phyloP scores from a whole-genome alignment of 30 jellyfish, hydroid and myxozoan genomes.

The Pelagia noctiluca region DNA sequence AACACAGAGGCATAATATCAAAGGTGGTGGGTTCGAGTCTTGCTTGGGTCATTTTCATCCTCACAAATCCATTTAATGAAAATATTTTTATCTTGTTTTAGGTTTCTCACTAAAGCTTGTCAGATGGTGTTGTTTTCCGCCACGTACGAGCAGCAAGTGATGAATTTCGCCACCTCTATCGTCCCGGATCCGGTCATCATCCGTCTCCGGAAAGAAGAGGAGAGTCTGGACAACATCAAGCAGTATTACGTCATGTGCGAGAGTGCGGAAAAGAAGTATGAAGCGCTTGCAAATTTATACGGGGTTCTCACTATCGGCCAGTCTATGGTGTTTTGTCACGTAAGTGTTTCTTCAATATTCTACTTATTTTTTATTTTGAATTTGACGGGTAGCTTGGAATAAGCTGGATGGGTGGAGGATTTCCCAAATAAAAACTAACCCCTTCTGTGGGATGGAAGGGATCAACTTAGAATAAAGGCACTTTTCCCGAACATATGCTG shows the following conservation, averaged over 20 bases:
- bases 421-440: no score
- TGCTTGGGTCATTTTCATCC: no score
- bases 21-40: no score
- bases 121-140: constrained; percentile 97
- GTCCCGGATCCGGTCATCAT: constrained; percentile 90
- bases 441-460: no score
- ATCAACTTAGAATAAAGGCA: no score
- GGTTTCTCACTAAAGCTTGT: constrained; percentile 65
- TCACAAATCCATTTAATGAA: no score
- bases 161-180: constrained; percentile 83
- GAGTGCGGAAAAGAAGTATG: constrained; percentile 83
- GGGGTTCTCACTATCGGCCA: constrained; percentile 96
- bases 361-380: no score
- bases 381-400: no score
- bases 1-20: no score
- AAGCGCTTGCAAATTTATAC: constrained; percentile 89
- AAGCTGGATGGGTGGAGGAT: no score
- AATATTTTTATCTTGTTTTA: background rate
- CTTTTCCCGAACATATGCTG: no score
- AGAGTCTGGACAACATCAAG: constrained; percentile 92
- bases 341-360: constrained; percentile 28
- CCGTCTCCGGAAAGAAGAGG: constrained; percentile 87
- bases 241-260: constrained; percentile 90
- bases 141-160: constrained; percentile 88
- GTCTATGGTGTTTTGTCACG: constrained; percentile 98